These are phyloP conservation scores for Andrena bucephala DNA, from an alignment of 2,888 invertebrate genomes.

Conservation along the genomic window DNA sequence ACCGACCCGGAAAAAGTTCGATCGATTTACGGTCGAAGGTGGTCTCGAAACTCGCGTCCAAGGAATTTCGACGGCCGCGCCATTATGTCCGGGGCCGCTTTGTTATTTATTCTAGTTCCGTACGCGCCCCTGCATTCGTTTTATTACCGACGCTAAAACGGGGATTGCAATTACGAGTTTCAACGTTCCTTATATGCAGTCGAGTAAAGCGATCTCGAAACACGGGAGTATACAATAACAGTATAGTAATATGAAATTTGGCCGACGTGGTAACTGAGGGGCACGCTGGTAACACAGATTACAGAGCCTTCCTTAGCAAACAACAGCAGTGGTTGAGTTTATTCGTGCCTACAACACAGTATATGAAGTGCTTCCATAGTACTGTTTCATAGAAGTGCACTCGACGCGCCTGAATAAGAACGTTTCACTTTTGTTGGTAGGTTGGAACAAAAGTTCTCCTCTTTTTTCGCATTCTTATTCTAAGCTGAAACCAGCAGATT, in stretches of 20 bases:
- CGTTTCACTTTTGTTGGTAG: constrained; percentile 10
- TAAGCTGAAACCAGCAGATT: background rate
- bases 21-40: constrained; percentile 58
- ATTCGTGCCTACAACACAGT: constrained; percentile 2
- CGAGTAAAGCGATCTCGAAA: too few species aligned
- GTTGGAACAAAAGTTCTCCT: constrained; percentile 6
- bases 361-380: constrained; percentile 8
- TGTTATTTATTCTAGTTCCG: constrained; percentile 33
- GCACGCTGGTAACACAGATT: background rate
- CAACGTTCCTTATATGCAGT: too few species aligned
- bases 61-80: constrained; percentile 41
- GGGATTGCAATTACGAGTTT: background rate
- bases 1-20: constrained; percentile 62
- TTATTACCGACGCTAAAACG: background rate
- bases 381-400: constrained; percentile 13
- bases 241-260: background rate
- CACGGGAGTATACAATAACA: background rate
- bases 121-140: constrained; percentile 2
- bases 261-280: background rate
- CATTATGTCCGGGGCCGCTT: constrained; percentile 29
- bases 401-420: constrained; percentile 11
- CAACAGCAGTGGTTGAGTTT: constrained; percentile 1
- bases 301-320: constrained; percentile 4
- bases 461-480: background rate
- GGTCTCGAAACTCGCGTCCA: constrained; percentile 33